These are phyloP conservation scores for Sorex maritimensis DNA, from an alignment of 2,797 vertebrate species.

Conservation along the genomic window DNA sequence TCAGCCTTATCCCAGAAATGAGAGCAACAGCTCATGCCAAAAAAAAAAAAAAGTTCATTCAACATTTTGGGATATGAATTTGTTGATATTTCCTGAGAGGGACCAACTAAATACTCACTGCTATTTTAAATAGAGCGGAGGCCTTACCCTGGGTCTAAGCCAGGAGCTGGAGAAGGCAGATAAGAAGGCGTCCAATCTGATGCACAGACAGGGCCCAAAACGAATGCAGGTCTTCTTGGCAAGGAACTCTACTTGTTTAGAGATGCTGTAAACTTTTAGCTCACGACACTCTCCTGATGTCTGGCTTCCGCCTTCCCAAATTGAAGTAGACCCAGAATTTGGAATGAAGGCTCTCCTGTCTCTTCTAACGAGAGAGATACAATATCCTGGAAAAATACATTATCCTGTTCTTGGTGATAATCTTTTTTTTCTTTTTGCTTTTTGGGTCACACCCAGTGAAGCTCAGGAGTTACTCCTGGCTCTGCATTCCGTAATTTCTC, in stretches of 20 bases:
- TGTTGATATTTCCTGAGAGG: conserved; percentile 63
- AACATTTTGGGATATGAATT: conserved; percentile 46
- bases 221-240: conserved; percentile 15
- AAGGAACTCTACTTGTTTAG: conserved; percentile 26
- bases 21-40: neutral
- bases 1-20: conserved; percentile 28
- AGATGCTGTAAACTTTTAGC: neutral
- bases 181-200: conserved; percentile 57
- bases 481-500: no score
- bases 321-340: neutral
- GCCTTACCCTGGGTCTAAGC: conserved; percentile 7
- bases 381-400: neutral
- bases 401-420: neutral
- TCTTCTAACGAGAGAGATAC: conserved; percentile 18
- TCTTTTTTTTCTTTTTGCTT: no score
- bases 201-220: neutral
- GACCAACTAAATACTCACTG: neutral
- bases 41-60: conserved; percentile 20
- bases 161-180: conserved; percentile 70
- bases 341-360: neutral
- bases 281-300: neutral
- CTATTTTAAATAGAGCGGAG: conserved; percentile 9
- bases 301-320: conserved; percentile 31
- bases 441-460: no score
- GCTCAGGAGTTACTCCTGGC: no score